Evolutionary conservation across 2,888 invertebrate genomes (phyloP).

Genomic region (Podotricha telesiphe): DNA sequence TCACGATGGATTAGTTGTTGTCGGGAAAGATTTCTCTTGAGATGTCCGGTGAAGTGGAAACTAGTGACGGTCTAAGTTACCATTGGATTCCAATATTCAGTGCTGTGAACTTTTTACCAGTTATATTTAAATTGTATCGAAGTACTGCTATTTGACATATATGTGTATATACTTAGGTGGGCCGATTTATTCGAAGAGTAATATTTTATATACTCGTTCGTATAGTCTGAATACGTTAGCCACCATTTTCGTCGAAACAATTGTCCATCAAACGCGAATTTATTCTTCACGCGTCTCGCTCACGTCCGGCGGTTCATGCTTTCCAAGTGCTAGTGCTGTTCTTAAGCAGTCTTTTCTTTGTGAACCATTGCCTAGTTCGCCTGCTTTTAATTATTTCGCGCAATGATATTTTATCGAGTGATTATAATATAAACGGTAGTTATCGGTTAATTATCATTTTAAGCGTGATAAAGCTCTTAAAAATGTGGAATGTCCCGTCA

Average conservation of each 20-base stretch:
- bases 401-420: conserved; percentile 60
- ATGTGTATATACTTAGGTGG: conserved; percentile 13
- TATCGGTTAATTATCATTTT: conserved; percentile 68
- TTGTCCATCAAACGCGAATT: conserved; percentile 76
- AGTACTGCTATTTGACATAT: conserved; percentile 24
- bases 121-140: conserved; percentile 38
- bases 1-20: conserved; percentile 77
- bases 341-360: conserved; percentile 74
- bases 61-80: conserved; percentile 66
- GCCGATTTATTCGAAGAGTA: conserved; percentile 36
- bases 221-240: conserved; percentile 59
- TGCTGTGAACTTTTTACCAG: conserved; percentile 70
- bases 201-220: conserved; percentile 50
- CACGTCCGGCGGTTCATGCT: conserved; percentile 79
- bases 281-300: conserved; percentile 77
- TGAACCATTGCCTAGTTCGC: conserved; percentile 72
- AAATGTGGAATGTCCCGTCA: conserved; percentile 64
- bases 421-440: conserved; percentile 60
- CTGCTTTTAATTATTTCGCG: conserved; percentile 63
- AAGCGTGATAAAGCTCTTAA: conserved; percentile 65
- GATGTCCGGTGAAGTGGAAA: conserved; percentile 67
- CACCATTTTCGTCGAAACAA: conserved; percentile 72
- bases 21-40: conserved; percentile 77
- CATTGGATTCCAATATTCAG: conserved; percentile 75
- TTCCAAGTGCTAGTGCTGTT: conserved; percentile 75